Conservation (phyloP, 2,113 vertebrate genomes). For the Dipodomys merriami region DNA sequence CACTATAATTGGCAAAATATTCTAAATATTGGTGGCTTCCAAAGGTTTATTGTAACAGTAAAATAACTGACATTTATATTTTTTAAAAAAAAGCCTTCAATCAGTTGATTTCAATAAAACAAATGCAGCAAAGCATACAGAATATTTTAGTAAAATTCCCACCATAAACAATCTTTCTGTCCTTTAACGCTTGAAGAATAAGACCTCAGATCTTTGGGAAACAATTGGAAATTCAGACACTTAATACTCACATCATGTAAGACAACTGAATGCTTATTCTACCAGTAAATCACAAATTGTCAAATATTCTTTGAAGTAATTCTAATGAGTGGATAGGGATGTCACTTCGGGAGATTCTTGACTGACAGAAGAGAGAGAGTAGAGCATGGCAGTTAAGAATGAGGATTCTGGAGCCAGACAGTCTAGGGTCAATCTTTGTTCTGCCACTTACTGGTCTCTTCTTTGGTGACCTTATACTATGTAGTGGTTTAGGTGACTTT, state of each 20-base stretch:
- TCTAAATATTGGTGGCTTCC: not conserved
- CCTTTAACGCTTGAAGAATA: not conserved
- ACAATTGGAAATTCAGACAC: constrained; percentile 20
- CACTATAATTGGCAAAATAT: not conserved
- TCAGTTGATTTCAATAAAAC: constrained; percentile 41
- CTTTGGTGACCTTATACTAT: constrained; percentile 48
- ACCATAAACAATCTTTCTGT: constrained; percentile 9
- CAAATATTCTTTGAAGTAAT: constrained; percentile 48
- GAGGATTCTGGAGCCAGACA: not conserved
- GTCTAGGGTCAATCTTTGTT: constrained; percentile 25
- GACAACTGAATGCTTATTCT: constrained; percentile 42
- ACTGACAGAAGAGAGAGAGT: constrained; percentile 28
- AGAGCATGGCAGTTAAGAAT: not conserved
- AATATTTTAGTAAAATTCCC: constrained; percentile 42
- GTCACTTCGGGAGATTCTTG: not conserved
- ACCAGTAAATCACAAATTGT: constrained; percentile 40
- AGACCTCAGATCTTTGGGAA: not conserved
- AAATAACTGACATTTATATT: not conserved
- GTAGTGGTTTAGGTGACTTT: not conserved
- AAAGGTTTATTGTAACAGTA: not conserved
- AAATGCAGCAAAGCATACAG: constrained; percentile 17
- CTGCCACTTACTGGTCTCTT: constrained; percentile 27
- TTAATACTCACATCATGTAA: constrained; percentile 29
- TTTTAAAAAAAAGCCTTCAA: constrained; percentile 27
- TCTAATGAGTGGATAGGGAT: constrained; percentile 23